Evolutionary conservation across 1,140 invertebrate genomes (phyloP).

Genomic region (Dinothrombium tinctorium): DNA sequence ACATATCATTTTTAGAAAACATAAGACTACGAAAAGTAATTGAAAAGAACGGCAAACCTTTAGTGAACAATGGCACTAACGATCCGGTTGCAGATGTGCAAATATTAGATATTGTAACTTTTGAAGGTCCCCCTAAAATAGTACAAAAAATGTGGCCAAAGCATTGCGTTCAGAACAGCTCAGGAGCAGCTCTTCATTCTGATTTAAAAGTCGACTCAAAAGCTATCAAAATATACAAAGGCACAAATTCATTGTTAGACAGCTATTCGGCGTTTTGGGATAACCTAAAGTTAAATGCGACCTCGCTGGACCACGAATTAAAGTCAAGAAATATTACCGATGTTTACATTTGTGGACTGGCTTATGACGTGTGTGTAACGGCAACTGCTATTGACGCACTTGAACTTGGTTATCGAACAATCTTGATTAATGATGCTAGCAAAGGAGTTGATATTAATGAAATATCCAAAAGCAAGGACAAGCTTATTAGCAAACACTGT

Average conservation of each 20-base stretch:
- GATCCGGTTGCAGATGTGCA: neutral
- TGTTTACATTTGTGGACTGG: slow-evolving; percentile 80
- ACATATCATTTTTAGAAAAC: slow-evolving; percentile 90
- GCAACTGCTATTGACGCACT: slow-evolving; percentile 24
- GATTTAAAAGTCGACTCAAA: slow-evolving; percentile 44
- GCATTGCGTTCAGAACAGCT: slow-evolving; percentile 81
- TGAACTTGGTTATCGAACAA: slow-evolving; percentile 64
- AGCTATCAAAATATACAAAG: slow-evolving; percentile 15
- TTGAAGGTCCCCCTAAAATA: slow-evolving; percentile 51
- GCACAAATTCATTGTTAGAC: slow-evolving; percentile 78
- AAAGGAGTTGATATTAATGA: neutral
- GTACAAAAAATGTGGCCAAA: slow-evolving; percentile 74
- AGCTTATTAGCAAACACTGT: neutral
- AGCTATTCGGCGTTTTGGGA: slow-evolving; percentile 97
- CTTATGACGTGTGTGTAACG: slow-evolving; percentile 78
- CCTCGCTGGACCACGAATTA: slow-evolving; percentile 54
- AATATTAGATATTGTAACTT: slow-evolving; percentile 69
- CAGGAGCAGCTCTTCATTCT: slow-evolving; percentile 77
- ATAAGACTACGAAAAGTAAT: slow-evolving; percentile 37
- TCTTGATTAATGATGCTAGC: slow-evolving; percentile 69
- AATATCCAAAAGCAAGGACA: neutral
- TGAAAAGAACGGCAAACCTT: neutral
- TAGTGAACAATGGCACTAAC: too few relatives aligned
- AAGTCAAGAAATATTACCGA: slow-evolving; percentile 56
- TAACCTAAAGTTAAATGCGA: slow-evolving; percentile 70